phyloP scores from a whole-genome alignment of 1,140 invertebrate genomes.

The Delia radicum region DNA sequence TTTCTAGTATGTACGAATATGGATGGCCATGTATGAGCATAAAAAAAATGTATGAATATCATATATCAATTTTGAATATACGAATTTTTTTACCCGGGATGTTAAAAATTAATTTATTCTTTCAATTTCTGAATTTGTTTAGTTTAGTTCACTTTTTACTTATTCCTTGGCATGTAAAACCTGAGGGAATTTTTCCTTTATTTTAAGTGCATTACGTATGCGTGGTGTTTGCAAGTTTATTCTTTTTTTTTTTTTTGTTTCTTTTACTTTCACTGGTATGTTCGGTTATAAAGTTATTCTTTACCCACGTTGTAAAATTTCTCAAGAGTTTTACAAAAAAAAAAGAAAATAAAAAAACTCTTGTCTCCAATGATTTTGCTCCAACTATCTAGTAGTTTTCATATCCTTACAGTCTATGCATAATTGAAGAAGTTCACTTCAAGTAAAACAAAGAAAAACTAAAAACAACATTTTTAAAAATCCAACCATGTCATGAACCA shows the following conservation, averaged over 20 bases:
- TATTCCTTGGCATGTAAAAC: not conserved
- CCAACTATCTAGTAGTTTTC: not conserved
- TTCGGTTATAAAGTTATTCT: no score
- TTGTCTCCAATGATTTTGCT: no score
- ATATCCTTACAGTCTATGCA: constrained; percentile 2
- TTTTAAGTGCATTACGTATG: constrained; percentile 17
- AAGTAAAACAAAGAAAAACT: no score
- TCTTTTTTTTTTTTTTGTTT: not conserved
- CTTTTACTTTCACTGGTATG: constrained; percentile 15
- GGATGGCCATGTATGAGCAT: no score
- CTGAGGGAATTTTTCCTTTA: constrained; percentile 12
- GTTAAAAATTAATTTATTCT: no score
- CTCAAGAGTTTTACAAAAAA: not conserved
- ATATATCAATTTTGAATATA: no score
- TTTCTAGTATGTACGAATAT: no score
- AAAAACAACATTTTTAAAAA: not conserved
- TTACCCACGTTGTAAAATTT: no score
- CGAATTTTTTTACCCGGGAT: no score
- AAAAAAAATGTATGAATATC: no score
- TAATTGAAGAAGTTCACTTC: constrained; percentile 20
- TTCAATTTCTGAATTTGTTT: not conserved
- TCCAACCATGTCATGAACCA: not conserved
- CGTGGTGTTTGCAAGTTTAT: not conserved
- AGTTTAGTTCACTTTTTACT: not conserved
- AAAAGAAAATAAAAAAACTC: not conserved